Evolutionary conservation across 2,888 invertebrate species (phyloP).

Genomic region (Cheilosia vernalis): DNA sequence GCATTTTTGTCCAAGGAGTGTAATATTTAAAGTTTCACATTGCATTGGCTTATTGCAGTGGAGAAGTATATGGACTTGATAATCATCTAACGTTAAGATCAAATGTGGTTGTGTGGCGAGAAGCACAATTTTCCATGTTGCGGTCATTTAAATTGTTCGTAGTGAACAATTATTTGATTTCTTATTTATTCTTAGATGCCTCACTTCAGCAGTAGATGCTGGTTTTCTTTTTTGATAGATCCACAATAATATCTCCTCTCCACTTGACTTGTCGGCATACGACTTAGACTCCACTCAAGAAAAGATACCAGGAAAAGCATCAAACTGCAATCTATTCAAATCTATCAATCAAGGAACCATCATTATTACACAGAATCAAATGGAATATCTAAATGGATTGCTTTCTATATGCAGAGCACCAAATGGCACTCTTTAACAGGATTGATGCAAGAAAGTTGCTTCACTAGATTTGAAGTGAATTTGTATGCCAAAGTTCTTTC

Average conservation of each 20-base stretch:
- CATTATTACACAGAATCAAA: slow-evolving; percentile 23
- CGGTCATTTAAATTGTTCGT: too few species aligned
- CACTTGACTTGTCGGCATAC: slow-evolving; percentile 57
- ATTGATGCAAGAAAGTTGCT: slow-evolving; percentile 13
- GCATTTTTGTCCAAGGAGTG: too few species aligned
- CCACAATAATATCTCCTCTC: slow-evolving; percentile 2
- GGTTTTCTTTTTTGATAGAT: not conserved
- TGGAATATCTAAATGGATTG: not conserved
- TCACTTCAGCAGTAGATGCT: not conserved
- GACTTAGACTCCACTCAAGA: slow-evolving; percentile 40
- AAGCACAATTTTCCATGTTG: too few species aligned
- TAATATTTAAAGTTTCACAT: too few species aligned
- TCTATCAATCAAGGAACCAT: slow-evolving; percentile 48
- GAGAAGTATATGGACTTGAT: too few species aligned
- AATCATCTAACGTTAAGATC: too few species aligned
- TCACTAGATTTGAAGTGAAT: not conserved
- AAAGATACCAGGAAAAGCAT: slow-evolving; percentile 27
- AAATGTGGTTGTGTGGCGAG: too few species aligned
- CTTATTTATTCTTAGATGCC: too few species aligned
- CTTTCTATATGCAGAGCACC: not conserved
- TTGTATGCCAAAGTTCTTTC: not conserved
- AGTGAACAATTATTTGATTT: too few species aligned
- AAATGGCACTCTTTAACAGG: not conserved
- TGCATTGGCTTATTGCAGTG: too few species aligned
- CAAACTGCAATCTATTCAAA: slow-evolving; percentile 29